Evolutionary conservation across 2,797 vertebrate genomes (phyloP), one percentile per base, ranked within the genome.

Genomic region (Anolis apletophallus): DNA sequence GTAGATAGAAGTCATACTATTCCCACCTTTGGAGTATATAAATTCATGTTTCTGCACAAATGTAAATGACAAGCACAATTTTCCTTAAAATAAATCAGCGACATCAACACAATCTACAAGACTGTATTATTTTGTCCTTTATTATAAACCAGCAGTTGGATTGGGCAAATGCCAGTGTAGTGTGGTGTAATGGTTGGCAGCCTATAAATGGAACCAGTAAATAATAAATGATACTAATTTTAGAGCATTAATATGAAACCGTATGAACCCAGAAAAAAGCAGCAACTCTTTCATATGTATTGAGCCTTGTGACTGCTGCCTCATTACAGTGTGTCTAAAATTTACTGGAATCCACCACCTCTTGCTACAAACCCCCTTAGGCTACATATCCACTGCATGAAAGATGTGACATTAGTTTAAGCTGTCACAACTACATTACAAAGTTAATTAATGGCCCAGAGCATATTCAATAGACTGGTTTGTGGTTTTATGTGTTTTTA

Each of bases 131-230:
- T 91, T 11, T 76, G 55, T 75, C 46, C 91, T 91, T 89, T 88
- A 91, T 91, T 86, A 91, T 91, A 93, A 92, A 94, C 92, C 89
- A 93, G 85, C 87, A 88, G 93, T 92, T 91, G 76, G 89, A 93
- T 64, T 87, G 92, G 88, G 73, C 86, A 91, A 86, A 50, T 85
- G 84, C 77, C 29, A 1, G 59, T 64, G 59, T 64, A 10, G 23
- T 64, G 59, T 64, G 23, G 59, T 29, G 23, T 64, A 19, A 71
- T 34, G 69, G 34, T 9, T 34, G 34, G 69, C 69, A 36, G 34
- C 32, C 36, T 36, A 36, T 71, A 71, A 72, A 72, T 36, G 17
- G 21, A 72, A 72, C 17, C 40, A 72, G 40, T 40, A 40, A 40
- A 36, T 40, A 72, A 72, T 72, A 40, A 72, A 74, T 50, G 13